Base-by-base conservation (phyloP, 1,140 invertebrate species). In the Ceratina japonica region DNA sequence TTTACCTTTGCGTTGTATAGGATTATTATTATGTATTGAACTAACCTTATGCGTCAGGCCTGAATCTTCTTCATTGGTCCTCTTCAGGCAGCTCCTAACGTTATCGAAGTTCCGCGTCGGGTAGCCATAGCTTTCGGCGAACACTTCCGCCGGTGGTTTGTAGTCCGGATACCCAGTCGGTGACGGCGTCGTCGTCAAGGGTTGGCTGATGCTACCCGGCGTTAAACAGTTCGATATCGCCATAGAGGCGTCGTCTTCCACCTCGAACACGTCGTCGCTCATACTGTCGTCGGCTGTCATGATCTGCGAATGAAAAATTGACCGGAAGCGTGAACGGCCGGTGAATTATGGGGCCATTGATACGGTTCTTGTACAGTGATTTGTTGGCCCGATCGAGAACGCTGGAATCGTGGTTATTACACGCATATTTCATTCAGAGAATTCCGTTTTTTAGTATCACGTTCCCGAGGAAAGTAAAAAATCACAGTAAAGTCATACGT, bases 261-360 rank as follows among this genome's bases (percentile, higher is more conserved):
- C 95, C 87, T 96, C 95, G 85, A 97, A 97, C 16, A 97, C 96
- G 88, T 97, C 96, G 88, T 97, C 96, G 86, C 95, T 95, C 94
- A 96, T 95, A 83, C 94, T 96, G 89, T 96, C 95, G 31, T 93
- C 93, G 8, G 87, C 90, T 20, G 84, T 88, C 87, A 92, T 90
- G 58, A 90, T 86, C 93, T 93, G 86, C 5, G n/a, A 24, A 76
- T 44, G 13, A 72, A 56, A 61, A 61, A 72, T 75, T 51, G 66
- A 54, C 3, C 65, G n/a, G n/a, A n/a, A n/a, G n/a, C n/a, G n/a
- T n/a, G n/a, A n/a, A n/a, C n/a, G n/a, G n/a, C n/a, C n/a, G 49
- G 37, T 68, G 44, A 68, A n/a, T 66, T 51, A 49, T 24, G 8
- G 44, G 3, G 20, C 20, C 20, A 51, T 51, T 24, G 31, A 10